These are phyloP conservation scores for Craniophora ligustri DNA, from an alignment of 2,888 invertebrate species.

Conservation along the genomic window DNA sequence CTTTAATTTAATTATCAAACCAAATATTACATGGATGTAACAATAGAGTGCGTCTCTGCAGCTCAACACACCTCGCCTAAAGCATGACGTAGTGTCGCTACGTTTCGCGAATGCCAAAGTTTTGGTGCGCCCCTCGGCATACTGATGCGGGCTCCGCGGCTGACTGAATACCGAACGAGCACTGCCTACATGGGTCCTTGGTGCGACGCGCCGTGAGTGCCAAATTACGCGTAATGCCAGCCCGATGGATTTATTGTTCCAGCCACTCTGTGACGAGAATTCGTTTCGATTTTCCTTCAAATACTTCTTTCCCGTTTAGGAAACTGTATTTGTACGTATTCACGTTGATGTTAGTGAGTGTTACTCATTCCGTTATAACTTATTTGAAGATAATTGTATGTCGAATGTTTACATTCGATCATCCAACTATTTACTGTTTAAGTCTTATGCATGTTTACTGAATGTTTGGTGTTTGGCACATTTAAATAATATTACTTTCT, in stretches of 20 bases:
- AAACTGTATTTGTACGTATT: conserved; percentile 31
- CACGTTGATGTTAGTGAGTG: conserved; percentile 2
- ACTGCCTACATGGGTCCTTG: conserved; percentile 68
- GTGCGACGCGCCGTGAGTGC: conserved; percentile 58
- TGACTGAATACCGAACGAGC: conserved; percentile 65
- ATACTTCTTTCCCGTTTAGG: conserved; percentile 39
- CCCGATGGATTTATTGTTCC: conserved; percentile 68
- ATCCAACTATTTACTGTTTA: too few relatives aligned
- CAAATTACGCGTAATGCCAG: conserved; percentile 59
- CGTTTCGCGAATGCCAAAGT: conserved; percentile 75
- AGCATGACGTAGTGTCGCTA: conserved; percentile 83
- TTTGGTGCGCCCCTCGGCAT: conserved; percentile 60
- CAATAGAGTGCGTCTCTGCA: conserved; percentile 68
- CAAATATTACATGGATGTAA: background rate
- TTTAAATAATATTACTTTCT: too few relatives aligned
- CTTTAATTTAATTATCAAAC: too few relatives aligned
- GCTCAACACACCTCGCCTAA: conserved; percentile 69
- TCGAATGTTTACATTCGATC: background rate
- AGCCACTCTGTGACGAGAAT: conserved; percentile 58
- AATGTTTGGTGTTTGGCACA: too few relatives aligned
- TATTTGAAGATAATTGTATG: background rate
- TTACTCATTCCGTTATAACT: conserved; percentile 1
- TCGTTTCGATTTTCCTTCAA: conserved; percentile 55
- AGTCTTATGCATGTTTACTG: too few relatives aligned
- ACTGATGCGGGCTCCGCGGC: conserved; percentile 61